Conservation (phyloP, 2,113 vertebrate species). For the Lepisosteus oculatus region DNA sequence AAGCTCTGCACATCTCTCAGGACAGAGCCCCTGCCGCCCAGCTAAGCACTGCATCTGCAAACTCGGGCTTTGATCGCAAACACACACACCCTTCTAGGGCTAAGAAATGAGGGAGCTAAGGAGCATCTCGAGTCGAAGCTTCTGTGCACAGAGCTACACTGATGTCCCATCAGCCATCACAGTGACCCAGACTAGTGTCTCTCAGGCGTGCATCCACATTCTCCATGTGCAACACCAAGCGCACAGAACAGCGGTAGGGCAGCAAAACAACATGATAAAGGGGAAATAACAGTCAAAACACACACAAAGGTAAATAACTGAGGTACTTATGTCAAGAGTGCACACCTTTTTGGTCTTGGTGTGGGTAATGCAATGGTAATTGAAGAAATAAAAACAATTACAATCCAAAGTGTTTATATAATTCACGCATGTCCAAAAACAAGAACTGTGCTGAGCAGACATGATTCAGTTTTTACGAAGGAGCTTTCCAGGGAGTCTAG, state of each 20-base stretch:
- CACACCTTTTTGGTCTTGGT: too few species aligned
- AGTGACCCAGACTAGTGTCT: too few species aligned
- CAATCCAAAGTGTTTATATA: neutral
- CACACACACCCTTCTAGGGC: too few species aligned
- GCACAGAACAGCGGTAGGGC: slow-evolving; percentile 20
- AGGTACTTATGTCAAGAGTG: neutral
- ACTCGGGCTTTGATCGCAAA: too few species aligned
- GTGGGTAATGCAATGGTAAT: neutral
- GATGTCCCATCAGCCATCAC: neutral
- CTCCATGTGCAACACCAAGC: slow-evolving; percentile 11
- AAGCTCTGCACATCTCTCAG: too few species aligned
- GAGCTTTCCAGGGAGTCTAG: neutral
- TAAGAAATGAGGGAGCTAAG: too few species aligned
- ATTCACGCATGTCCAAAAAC: neutral
- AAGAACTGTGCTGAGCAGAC: neutral
- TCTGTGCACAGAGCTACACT: too few species aligned
- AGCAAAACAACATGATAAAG: slow-evolving; percentile 1
- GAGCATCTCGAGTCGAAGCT: too few species aligned
- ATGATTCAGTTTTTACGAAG: neutral
- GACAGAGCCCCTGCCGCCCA: too few species aligned
- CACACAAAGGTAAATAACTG: neutral
- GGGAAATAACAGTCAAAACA: neutral
- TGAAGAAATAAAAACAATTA: neutral
- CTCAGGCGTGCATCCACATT: slow-evolving; percentile 9
- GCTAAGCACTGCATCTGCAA: too few species aligned